phyloP scores from a whole-genome alignment of 2,888 invertebrate genomes.

The Lepidonotus clava region DNA sequence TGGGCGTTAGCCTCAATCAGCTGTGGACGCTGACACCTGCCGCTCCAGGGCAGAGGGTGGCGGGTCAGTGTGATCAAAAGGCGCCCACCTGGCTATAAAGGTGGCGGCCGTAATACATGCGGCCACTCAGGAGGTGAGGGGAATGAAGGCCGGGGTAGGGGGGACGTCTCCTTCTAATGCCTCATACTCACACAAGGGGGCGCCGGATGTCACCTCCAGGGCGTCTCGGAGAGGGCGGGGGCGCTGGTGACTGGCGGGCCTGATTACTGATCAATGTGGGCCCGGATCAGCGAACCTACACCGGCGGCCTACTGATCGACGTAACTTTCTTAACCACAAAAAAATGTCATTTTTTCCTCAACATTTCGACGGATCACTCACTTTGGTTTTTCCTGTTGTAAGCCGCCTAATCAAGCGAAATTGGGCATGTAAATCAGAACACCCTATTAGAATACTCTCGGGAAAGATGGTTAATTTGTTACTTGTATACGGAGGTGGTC shows the following conservation, averaged over 20 bases:
- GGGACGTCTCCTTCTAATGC: neutral
- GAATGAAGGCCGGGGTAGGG: neutral
- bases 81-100: too few relatives aligned
- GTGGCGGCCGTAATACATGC: neutral
- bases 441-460: too few relatives aligned
- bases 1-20: neutral
- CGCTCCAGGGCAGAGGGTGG: neutral
- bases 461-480: too few relatives aligned
- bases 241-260: neutral
- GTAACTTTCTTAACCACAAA: too few relatives aligned
- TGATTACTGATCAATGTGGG: conserved; percentile 22
- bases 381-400: too few relatives aligned
- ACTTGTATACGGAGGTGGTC: too few relatives aligned
- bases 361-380: neutral
- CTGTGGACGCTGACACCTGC: neutral
- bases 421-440: too few relatives aligned
- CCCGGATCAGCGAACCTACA: neutral
- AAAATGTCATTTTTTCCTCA: too few relatives aligned
- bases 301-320: conserved; percentile 6
- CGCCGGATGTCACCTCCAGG: neutral
- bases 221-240: neutral
- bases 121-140: neutral
- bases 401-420: too few relatives aligned
- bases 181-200: neutral
- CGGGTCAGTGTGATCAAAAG: neutral